phyloP scores from a whole-genome alignment of 2,113 vertebrate species.

The Thalassarche chlororhynchos region DNA sequence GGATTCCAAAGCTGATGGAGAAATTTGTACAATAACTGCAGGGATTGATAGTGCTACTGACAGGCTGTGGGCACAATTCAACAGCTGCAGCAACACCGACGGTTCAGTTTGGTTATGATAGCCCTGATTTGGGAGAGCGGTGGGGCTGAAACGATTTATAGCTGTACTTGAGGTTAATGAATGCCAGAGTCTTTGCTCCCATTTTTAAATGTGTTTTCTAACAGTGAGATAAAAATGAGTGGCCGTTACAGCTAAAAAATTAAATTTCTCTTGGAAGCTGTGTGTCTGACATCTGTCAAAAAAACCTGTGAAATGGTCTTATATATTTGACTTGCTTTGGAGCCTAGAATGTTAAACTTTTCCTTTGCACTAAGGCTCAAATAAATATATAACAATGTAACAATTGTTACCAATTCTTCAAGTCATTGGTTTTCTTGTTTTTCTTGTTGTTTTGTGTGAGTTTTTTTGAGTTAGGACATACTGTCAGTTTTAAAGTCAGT shows the following conservation, averaged over 20 bases:
- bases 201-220: neutral
- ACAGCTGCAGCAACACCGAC: neutral
- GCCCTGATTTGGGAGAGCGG: neutral
- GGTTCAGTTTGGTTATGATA: neutral
- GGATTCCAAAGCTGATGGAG: neutral
- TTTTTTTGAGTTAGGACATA: neutral
- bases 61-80: neutral
- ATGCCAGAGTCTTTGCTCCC: neutral
- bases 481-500: neutral
- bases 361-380: slow-evolving; percentile 22
- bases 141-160: neutral
- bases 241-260: neutral
- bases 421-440: neutral
- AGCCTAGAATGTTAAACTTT: neutral
- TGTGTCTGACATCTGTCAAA: neutral
- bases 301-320: neutral
- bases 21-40: rapidly evolving
- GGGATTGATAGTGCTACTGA: neutral
- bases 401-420: neutral
- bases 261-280: neutral
- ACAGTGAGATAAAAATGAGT: neutral
- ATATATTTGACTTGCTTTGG: neutral
- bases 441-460: neutral
- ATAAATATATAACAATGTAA: neutral
- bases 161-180: neutral